These are phyloP conservation scores for Physella acuta DNA, from an alignment of 1,140 invertebrate species.

Conservation along the genomic window DNA sequence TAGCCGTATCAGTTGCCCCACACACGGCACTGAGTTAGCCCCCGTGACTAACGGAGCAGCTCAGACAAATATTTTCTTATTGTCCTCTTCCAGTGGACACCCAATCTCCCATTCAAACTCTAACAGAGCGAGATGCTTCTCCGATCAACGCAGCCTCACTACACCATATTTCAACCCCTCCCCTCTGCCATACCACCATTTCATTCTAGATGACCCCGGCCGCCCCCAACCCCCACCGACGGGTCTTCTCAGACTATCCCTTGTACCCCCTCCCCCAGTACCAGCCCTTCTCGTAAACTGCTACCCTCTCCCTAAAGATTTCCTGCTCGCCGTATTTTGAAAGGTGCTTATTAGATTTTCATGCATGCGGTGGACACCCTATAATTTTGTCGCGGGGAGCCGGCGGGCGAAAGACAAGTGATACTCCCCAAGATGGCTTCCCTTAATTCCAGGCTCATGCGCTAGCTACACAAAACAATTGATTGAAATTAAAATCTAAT, in stretches of 20 bases:
- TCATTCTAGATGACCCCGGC: too few relatives aligned
- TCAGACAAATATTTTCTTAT: not conserved
- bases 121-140: not conserved
- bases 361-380: not conserved
- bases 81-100: not conserved
- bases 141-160: not conserved
- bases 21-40: not conserved
- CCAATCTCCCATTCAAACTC: not conserved
- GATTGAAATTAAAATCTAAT: slow-evolving; percentile 36
- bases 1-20: not conserved
- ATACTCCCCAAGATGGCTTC: slow-evolving; percentile 31
- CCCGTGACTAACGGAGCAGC: not conserved
- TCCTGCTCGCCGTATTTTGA: not conserved
- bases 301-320: not conserved
- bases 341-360: not conserved
- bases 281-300: not conserved
- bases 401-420: slow-evolving; percentile 17
- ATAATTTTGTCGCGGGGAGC: slow-evolving; percentile 7
- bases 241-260: too few relatives aligned
- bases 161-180: not conserved
- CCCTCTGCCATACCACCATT: not conserved
- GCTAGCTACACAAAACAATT: slow-evolving; percentile 28
- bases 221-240: not conserved
- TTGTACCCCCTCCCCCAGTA: not conserved
- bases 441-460: slow-evolving; percentile 30